These are phyloP conservation scores for Xiphophorus couchianus DNA, from an alignment of 2,113 vertebrate species.

Conservation along the genomic window DNA sequence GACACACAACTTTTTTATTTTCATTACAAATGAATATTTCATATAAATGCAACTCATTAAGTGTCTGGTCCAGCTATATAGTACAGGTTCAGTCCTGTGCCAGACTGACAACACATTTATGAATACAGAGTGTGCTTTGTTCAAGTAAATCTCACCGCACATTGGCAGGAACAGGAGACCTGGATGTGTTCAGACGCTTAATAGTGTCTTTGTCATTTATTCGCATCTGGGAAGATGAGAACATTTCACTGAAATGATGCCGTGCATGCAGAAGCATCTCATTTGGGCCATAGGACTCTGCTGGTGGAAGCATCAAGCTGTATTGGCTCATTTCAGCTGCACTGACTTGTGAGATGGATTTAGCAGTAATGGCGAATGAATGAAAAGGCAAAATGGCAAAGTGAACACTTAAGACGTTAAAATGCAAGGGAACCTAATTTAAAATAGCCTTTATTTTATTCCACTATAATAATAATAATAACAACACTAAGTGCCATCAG, in stretches of 20 bases:
- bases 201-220: background rate
- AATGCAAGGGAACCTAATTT: background rate
- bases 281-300: background rate
- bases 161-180: background rate
- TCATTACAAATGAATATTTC: too few relatives aligned
- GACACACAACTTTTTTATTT: too few relatives aligned
- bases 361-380: background rate
- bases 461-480: slow-evolving; percentile 2
- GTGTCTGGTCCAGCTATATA: background rate
- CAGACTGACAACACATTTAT: background rate
- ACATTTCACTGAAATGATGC: background rate
- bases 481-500: background rate
- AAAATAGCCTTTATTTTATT: background rate
- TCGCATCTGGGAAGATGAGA: background rate
- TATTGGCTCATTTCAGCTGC: slow-evolving; percentile 15
- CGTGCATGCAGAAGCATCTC: slow-evolving; percentile 1
- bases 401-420: background rate
- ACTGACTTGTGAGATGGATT: slow-evolving; percentile 1
- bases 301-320: background rate
- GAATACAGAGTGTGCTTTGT: background rate
- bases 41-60: background rate
- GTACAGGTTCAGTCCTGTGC: background rate
- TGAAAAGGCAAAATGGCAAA: background rate
- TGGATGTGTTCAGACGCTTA: background rate
- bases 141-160: background rate